phyloP scores from a whole-genome alignment of 2,797 vertebrate species.

The Sebastes aleutianus region DNA sequence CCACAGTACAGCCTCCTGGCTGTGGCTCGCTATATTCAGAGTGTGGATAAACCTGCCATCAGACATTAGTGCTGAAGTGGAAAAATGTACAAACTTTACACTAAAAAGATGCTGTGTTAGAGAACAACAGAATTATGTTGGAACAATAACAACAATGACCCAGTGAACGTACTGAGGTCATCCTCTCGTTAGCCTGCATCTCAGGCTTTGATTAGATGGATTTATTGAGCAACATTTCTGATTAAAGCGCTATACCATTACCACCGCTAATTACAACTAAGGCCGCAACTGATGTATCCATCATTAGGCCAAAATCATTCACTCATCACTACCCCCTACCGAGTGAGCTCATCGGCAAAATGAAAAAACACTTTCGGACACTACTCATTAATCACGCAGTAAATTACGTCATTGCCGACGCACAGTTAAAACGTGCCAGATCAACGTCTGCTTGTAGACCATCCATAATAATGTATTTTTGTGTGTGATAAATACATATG shows the following conservation, averaged over 20 bases:
- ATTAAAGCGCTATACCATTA: background rate
- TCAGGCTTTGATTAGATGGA: conserved; percentile 17
- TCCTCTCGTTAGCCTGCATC: conserved; percentile 16
- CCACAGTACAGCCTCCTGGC: conserved; percentile 55
- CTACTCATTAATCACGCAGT: too few relatives aligned
- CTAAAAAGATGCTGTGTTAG: background rate
- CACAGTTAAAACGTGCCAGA: too few relatives aligned
- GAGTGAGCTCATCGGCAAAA: too few relatives aligned
- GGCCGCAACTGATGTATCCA: background rate
- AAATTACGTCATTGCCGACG: too few relatives aligned
- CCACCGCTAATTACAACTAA: conserved; percentile 12
- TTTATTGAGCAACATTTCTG: conserved; percentile 37
- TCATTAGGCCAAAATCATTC: too few relatives aligned
- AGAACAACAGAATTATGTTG: conserved; percentile 16
- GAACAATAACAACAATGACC: background rate
- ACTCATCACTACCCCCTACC: too few relatives aligned
- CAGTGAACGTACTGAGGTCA: conserved; percentile 11
- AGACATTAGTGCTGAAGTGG: conserved; percentile 11
- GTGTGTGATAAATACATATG: too few relatives aligned
- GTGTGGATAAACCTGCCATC: conserved; percentile 22
- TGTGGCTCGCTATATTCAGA: conserved; percentile 25
- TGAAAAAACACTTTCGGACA: too few relatives aligned
- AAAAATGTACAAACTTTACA: conserved; percentile 3
- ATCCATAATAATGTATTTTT: too few relatives aligned
- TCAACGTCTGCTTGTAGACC: too few relatives aligned